phyloP scores from a whole-genome alignment of 2,113 vertebrate species.

The Myodes glareolus region DNA sequence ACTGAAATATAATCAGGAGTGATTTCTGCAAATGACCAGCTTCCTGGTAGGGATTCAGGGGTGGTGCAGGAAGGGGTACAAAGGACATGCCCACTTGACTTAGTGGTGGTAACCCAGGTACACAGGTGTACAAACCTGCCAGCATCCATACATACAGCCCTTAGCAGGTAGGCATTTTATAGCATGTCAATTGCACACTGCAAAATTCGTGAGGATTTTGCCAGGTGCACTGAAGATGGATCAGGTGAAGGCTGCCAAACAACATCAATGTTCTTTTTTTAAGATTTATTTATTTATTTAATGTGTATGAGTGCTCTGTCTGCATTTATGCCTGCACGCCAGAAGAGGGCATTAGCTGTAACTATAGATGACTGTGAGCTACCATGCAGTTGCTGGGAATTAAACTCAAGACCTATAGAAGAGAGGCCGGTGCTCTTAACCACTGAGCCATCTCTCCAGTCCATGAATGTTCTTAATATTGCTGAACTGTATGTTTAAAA shows the following conservation, averaged over 20 bases:
- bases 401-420: no score
- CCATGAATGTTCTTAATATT: background rate
- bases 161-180: background rate
- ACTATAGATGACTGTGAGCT: no score
- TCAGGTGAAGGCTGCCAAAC: fast-evolving
- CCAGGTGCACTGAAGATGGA: background rate
- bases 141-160: background rate
- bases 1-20: background rate
- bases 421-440: no score
- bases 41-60: background rate
- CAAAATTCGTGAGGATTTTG: background rate
- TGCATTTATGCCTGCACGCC: no score
- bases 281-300: no score
- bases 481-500: background rate
- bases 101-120: background rate
- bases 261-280: no score
- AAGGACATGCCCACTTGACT: background rate
- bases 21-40: background rate
- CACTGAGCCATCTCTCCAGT: no score
- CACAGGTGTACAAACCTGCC: background rate
- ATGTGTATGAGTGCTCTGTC: no score
- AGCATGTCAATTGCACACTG: background rate
- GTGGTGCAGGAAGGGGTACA: background rate
- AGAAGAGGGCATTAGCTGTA: no score
- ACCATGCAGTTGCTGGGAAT: no score